Percentiles rank a stretch among this genome's conserved stretches.
Evolutionary conservation across 2,113 vertebrate species (phyloP).

Genomic region (Himantopus leucocephalus): DNA sequence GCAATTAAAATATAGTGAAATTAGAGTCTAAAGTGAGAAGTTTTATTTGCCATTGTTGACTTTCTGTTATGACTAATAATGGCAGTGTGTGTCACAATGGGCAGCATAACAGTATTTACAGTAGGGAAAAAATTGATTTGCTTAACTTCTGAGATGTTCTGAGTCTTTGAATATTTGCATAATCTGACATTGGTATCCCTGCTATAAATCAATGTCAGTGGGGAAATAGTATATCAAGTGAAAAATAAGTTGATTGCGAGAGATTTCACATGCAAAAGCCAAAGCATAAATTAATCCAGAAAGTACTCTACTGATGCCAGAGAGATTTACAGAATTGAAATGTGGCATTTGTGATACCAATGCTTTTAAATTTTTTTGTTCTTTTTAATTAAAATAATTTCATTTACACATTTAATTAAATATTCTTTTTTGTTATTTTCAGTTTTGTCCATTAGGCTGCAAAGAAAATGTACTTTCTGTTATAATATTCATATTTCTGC

Average conservation of each 20-base stretch:
- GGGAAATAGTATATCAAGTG: background rate
- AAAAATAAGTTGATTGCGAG: background rate
- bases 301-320: background rate
- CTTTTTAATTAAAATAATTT: background rate
- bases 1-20: background rate
- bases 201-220: background rate
- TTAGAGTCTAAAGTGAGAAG: background rate
- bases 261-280: background rate
- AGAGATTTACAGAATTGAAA: background rate
- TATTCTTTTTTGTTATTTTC: background rate
- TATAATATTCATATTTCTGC: background rate
- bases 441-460: background rate
- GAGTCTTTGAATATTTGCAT: background rate
- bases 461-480: background rate
- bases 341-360: background rate
- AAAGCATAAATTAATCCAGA: background rate
- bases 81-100: background rate
- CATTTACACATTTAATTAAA: background rate
- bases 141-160: background rate
- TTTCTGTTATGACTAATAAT: background rate
- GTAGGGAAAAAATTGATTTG: background rate
- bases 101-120: background rate
- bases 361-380: background rate
- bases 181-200: background rate
- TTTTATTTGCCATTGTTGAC: background rate